phyloP scores from a whole-genome alignment of 2,113 vertebrate genomes.

The Colinus virginianus region DNA sequence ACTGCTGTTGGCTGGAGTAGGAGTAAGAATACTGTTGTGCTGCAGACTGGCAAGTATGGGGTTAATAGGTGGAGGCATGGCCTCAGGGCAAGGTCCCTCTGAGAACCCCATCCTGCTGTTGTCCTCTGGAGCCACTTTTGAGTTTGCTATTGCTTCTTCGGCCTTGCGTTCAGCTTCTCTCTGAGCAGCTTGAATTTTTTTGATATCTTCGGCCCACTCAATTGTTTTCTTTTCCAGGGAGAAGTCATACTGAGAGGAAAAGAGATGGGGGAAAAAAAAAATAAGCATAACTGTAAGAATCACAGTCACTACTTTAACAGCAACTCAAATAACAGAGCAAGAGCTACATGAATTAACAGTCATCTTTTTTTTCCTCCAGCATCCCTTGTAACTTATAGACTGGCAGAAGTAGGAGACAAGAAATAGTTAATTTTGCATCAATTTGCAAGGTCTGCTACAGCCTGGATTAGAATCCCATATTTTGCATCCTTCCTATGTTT shows the following conservation, averaged over 20 bases:
- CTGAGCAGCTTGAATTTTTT: constrained; percentile 85
- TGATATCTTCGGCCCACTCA: constrained; percentile 88
- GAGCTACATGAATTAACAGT: neutral
- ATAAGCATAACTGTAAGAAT: neutral
- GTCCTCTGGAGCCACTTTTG: constrained; percentile 66
- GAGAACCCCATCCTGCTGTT: constrained; percentile 68
- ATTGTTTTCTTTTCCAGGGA: constrained; percentile 90
- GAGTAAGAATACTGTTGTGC: constrained; percentile 94
- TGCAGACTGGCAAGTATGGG: constrained; percentile 90
- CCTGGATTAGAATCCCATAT: neutral
- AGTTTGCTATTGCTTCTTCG: constrained; percentile 68
- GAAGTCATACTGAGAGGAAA: constrained; percentile 90
- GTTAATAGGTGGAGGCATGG: constrained; percentile 87
- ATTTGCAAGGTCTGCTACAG: neutral
- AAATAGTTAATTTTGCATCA: neutral
- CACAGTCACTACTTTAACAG: neutral
- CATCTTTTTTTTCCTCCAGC: neutral
- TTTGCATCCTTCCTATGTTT: neutral
- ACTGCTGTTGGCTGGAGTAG: constrained; percentile 88
- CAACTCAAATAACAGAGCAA: neutral
- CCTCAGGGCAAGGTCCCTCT: constrained; percentile 48
- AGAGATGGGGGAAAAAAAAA: neutral
- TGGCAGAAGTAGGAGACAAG: neutral
- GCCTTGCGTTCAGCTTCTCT: constrained; percentile 75
- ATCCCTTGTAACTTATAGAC: neutral